These are phyloP conservation scores for Lepus europaeus DNA, from an alignment of 2,113 vertebrate genomes.

Conservation along the genomic window DNA sequence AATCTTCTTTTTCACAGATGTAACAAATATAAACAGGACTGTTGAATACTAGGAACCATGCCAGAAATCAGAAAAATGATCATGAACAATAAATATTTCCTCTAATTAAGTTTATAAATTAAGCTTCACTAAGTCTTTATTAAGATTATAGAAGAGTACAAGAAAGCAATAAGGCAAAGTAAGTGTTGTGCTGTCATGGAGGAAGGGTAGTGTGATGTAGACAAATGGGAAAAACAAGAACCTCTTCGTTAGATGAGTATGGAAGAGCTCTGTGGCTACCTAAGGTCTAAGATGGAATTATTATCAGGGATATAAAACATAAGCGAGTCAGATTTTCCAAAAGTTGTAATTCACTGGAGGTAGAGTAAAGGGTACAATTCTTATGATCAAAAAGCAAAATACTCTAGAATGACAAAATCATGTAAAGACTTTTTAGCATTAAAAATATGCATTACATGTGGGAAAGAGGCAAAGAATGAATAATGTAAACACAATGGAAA, in stretches of 20 bases:
- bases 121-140: not conserved
- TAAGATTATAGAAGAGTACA: not conserved
- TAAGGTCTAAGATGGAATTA: not conserved
- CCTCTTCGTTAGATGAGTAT: not conserved
- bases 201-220: not conserved
- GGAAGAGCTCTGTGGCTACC: not conserved
- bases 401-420: not conserved
- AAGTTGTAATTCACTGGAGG: not conserved
- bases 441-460: not conserved
- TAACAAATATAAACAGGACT: not conserved
- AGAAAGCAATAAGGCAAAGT: not conserved
- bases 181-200: not conserved
- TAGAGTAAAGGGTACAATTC: not conserved
- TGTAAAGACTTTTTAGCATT: not conserved
- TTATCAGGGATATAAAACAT: not conserved
- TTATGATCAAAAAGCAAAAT: not conserved
- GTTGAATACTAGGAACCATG: not conserved
- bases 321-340: not conserved
- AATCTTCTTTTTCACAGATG: not conserved
- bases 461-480: not conserved
- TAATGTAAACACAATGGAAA: not conserved
- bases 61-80: not conserved
- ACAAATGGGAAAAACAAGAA: not conserved
- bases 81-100: not conserved
- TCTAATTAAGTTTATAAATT: constrained; percentile 28